Percentiles rank a stretch among this genome's conserved stretches.
phyloP scores from a whole-genome alignment of 2,113 vertebrate genomes.

The Elephantulus edwardii region DNA sequence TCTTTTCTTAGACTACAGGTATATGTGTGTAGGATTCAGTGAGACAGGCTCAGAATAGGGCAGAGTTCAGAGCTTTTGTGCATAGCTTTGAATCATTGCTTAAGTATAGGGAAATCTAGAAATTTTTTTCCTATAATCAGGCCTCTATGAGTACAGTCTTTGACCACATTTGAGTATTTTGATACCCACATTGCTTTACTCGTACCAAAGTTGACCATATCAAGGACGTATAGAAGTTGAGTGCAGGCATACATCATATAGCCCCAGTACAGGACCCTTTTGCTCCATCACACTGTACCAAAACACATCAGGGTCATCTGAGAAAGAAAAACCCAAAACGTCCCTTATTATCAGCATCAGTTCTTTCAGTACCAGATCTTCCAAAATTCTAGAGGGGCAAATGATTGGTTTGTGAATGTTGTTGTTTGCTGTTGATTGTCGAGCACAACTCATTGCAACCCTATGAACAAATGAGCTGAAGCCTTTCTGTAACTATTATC shows the following conservation, averaged over 20 bases:
- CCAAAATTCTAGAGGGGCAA: not conserved
- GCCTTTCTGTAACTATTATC: too few relatives aligned
- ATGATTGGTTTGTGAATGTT: constrained; percentile 28
- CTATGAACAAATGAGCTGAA: too few relatives aligned
- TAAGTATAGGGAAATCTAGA: too few relatives aligned
- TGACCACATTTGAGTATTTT: not conserved
- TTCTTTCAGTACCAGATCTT: not conserved
- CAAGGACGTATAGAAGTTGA: not conserved
- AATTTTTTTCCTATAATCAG: not conserved
- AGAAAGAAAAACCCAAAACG: not conserved
- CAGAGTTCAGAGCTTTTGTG: too few relatives aligned
- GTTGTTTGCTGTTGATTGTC: too few relatives aligned
- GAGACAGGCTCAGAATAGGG: too few relatives aligned
- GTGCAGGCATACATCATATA: not conserved
- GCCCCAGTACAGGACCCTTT: not conserved
- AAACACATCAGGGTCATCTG: not conserved
- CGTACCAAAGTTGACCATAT: not conserved
- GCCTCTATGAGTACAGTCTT: not conserved
- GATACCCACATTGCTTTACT: not conserved
- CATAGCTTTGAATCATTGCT: too few relatives aligned
- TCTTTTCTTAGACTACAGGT: too few relatives aligned
- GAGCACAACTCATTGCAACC: too few relatives aligned
- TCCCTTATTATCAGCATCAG: not conserved
- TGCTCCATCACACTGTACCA: not conserved
- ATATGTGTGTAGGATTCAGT: too few relatives aligned